Evolutionary conservation across 2,113 vertebrate genomes (phyloP).

Genomic region (Scolopax mira): DNA sequence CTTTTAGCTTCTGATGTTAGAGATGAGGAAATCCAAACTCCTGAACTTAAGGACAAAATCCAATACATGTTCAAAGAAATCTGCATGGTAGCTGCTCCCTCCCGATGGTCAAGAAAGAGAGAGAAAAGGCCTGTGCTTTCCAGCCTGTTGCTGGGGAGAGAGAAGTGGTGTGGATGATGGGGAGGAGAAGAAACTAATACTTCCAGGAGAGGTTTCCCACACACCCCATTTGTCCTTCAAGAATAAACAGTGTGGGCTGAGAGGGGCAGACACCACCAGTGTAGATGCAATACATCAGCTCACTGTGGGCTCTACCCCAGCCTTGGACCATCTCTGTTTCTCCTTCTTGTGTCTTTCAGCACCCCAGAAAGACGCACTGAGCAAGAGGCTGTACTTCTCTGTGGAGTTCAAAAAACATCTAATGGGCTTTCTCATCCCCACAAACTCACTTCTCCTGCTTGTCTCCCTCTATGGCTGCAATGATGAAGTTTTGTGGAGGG

Average conservation of each 20-base stretch:
- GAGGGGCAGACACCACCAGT: neutral
- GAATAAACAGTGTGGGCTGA: neutral
- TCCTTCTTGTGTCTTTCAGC: neutral
- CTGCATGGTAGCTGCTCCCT: neutral
- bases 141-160: fast-evolving
- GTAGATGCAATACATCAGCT: neutral
- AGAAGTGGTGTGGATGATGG: neutral
- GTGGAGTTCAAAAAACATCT: neutral
- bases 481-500: neutral
- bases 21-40: neutral
- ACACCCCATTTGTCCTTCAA: fast-evolving
- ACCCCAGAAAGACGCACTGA: neutral
- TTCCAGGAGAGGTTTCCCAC: neutral
- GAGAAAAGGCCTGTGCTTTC: neutral
- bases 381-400: neutral
- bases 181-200: neutral
- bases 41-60: neutral
- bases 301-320: fast-evolving
- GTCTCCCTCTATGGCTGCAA: neutral
- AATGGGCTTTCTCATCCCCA: neutral
- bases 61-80: neutral
- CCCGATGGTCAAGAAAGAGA: neutral
- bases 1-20: neutral
- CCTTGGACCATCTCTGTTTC: neutral
- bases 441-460: neutral